Conservation (phyloP, 2,113 vertebrate genomes). For the Stictonetta naevosa region DNA sequence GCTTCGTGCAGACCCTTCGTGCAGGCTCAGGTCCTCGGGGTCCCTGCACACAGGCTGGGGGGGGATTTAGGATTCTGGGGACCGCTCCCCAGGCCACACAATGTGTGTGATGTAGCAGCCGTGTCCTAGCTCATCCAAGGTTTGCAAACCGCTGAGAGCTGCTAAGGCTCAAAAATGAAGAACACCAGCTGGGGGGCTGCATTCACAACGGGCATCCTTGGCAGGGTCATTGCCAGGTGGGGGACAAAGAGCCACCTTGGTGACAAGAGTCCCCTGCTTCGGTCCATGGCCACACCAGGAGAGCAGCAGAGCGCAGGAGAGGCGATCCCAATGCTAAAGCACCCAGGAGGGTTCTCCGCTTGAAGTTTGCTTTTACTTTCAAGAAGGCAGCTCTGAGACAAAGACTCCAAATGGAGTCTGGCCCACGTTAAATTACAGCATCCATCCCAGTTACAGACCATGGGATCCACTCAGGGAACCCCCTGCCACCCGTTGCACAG, state of each 20-base stretch:
- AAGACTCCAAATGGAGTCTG: background rate
- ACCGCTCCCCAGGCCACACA: background rate
- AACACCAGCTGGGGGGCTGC: rapidly evolving
- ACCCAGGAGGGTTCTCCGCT: background rate
- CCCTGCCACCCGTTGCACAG: rapidly evolving
- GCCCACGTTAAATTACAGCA: background rate
- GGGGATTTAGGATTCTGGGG: too few relatives aligned
- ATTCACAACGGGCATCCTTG: background rate
- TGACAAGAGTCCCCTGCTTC: background rate
- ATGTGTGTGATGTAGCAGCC: rapidly evolving
- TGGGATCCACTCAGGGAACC: too few relatives aligned
- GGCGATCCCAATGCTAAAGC: rapidly evolving
- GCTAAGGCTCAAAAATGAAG: background rate
- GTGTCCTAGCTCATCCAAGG: background rate
- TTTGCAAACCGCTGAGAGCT: background rate
- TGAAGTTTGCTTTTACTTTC: background rate
- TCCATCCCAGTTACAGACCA: background rate
- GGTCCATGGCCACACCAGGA: rapidly evolving
- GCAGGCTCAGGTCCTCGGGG: background rate
- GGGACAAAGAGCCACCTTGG: background rate
- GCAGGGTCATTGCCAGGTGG: background rate
- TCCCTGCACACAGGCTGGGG: background rate
- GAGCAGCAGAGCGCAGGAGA: background rate
- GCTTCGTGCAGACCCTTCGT: background rate
- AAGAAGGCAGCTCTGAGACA: background rate